Conservation (phyloP, 64 coral and sea anemone species). For the Stichodactyla helianthus region DNA sequence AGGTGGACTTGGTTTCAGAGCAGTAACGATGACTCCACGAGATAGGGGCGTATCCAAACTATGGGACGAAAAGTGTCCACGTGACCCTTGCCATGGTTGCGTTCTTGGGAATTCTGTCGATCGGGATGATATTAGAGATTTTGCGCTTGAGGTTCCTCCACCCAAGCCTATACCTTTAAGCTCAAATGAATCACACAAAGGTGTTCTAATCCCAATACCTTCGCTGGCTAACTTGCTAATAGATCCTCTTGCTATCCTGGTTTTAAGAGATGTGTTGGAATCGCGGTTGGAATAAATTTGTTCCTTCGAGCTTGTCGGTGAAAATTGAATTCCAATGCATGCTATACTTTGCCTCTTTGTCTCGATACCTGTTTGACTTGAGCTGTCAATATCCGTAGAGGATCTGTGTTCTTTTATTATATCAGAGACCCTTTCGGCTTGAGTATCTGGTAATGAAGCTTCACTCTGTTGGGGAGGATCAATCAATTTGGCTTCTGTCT, state of each 20-base stretch:
- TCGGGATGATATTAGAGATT: not conserved
- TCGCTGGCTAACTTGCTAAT: not conserved
- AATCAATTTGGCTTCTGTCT: not conserved
- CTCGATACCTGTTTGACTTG: not conserved
- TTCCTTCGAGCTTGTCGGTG: not conserved
- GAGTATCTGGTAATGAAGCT: not conserved
- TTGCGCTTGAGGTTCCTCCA: not conserved
- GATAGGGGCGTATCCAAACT: conserved; percentile 1
- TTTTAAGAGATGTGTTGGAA: not conserved
- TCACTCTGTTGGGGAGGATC: not conserved
- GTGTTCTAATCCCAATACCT: not conserved
- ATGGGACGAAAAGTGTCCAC: not conserved
- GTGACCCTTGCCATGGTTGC: not conserved
- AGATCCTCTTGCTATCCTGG: not conserved
- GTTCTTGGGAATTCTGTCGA: not conserved
- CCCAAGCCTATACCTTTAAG: conserved; percentile 5
- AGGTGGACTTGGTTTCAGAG: conserved; percentile 29
- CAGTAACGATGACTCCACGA: conserved; percentile 15
- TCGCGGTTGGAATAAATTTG: not conserved
- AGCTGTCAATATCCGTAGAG: not conserved
- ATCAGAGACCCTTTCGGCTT: not conserved
- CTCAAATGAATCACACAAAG: conserved; percentile 2
- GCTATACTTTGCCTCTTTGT: not conserved
- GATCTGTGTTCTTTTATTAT: not conserved
- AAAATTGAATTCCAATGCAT: not conserved